Conservation (phyloP, 92 coral and sea anemone species). For the Desmophyllum pertusum region DNA sequence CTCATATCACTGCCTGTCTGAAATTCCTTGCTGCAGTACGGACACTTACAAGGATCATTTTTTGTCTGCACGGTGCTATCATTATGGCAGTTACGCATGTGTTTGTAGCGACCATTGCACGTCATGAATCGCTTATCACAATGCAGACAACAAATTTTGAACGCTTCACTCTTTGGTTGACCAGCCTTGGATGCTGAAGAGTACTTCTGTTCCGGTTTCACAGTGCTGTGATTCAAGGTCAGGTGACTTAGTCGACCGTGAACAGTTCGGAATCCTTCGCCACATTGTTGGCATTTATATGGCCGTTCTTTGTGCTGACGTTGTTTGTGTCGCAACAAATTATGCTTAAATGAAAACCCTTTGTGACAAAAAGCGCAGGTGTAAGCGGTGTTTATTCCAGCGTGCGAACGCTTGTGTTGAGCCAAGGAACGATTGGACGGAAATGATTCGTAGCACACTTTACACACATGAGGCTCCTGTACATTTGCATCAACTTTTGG, state of each 20-base stretch:
- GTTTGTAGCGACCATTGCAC: conserved; percentile 1
- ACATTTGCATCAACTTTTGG: background rate
- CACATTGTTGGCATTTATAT: background rate
- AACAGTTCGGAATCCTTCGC: background rate
- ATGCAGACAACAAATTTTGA: background rate
- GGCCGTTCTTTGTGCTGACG: background rate
- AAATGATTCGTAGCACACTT: conserved; percentile 16
- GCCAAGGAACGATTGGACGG: conserved; percentile 8
- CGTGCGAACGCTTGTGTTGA: conserved; percentile 27
- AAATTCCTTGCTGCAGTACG: background rate
- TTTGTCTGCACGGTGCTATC: background rate
- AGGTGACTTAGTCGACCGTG: background rate
- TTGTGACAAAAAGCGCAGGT: conserved; percentile 13
- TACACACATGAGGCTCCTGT: conserved; percentile 10
- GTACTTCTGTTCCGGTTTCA: background rate
- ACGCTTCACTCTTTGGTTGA: background rate
- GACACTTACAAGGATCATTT: background rate
- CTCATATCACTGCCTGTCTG: background rate
- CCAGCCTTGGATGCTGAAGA: background rate
- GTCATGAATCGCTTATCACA: conserved; percentile 13
- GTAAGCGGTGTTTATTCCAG: background rate
- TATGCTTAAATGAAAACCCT: conserved; percentile 4
- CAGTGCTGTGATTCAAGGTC: background rate
- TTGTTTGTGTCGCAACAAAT: conserved; percentile 16
- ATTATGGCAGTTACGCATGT: background rate